Evolutionary conservation across 2,113 vertebrate genomes (phyloP).

Genomic region (Myotis lucifugus): DNA sequence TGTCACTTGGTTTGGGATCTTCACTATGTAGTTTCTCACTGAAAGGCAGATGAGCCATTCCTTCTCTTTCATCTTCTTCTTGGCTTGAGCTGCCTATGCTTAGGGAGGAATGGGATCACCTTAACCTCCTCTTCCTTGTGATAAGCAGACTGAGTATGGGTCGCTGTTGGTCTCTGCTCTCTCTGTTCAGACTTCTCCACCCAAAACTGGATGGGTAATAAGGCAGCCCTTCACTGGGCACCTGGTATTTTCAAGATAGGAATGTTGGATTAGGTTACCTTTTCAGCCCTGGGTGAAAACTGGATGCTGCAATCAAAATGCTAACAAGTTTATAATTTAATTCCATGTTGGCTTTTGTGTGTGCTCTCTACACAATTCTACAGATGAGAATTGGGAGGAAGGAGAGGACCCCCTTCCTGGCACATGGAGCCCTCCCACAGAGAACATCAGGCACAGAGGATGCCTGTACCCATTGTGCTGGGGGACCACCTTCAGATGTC

Average conservation of each 20-base stretch:
- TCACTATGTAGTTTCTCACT: fast-evolving
- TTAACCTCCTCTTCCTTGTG: neutral
- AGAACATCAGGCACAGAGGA: neutral
- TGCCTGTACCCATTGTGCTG: fast-evolving
- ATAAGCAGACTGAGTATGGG: fast-evolving
- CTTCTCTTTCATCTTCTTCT: neutral
- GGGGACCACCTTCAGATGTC: neutral
- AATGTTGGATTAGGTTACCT: neutral
- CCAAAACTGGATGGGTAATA: neutral
- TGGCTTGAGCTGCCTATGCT: neutral
- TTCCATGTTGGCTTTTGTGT: neutral
- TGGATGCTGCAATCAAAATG: neutral
- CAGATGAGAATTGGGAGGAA: neutral
- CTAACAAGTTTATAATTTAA: neutral
- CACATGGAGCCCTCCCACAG: fast-evolving
- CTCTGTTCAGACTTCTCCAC: neutral
- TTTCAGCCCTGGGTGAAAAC: neutral
- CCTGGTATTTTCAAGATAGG: neutral
- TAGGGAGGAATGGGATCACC: neutral
- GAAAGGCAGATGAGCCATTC: neutral
- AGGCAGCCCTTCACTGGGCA: neutral
- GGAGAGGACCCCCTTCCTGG: neutral
- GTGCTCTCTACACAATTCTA: neutral
- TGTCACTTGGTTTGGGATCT: neutral
- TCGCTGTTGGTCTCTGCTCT: neutral